phyloP scores from a whole-genome alignment of 2,797 vertebrate genomes.

The Pipistrellus pygmaeus region DNA sequence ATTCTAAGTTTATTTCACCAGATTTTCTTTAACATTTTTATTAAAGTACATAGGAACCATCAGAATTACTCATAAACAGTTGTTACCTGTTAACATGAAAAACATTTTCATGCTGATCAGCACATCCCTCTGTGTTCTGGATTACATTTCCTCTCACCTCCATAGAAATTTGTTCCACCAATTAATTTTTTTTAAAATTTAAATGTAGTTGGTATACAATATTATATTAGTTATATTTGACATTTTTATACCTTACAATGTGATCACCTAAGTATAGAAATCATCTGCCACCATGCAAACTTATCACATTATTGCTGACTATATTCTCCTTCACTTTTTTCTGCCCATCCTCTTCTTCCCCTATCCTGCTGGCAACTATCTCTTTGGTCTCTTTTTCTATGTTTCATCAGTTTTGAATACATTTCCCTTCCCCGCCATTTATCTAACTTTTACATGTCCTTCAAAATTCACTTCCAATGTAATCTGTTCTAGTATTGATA shows the following conservation, averaged over 20 bases:
- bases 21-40: conserved; percentile 48
- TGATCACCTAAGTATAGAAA: background rate
- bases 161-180: background rate
- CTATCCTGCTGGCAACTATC: background rate
- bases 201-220: background rate
- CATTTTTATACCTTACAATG: background rate
- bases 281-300: background rate
- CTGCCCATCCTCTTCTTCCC: background rate
- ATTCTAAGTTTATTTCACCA: conserved; percentile 39
- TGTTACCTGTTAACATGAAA: background rate
- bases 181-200: background rate
- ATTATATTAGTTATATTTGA: background rate
- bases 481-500: background rate
- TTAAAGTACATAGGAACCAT: background rate
- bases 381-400: background rate
- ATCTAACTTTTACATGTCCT: background rate
- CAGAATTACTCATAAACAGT: background rate
- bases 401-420: background rate
- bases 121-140: background rate
- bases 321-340: background rate
- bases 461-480: background rate
- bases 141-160: background rate
- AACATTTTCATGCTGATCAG: background rate
- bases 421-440: background rate
- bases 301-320: background rate